Conservation (phyloP, 2,113 vertebrate genomes). For the Gyps fulvus region DNA sequence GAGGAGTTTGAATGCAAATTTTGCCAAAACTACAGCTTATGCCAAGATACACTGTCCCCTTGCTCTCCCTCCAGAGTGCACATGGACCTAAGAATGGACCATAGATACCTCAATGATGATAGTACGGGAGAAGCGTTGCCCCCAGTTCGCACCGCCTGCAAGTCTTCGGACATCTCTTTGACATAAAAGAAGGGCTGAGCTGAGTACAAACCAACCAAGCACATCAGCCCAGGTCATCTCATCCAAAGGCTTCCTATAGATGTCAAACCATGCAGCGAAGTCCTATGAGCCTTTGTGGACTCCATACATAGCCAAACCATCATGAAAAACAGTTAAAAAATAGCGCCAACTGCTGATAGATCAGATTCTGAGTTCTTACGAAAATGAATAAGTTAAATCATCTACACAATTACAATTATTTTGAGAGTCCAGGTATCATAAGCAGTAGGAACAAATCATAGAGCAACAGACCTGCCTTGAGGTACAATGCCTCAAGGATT, state of each 20-base stretch:
- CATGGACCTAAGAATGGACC: not conserved
- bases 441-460: not conserved
- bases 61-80: not conserved
- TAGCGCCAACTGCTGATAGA: not conserved
- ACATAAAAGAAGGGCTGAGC: not conserved
- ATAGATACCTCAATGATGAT: not conserved
- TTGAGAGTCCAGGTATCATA: not conserved
- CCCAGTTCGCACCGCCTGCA: too few species aligned
- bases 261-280: not conserved
- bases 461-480: not conserved
- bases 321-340: not conserved
- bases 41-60: not conserved
- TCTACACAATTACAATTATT: not conserved
- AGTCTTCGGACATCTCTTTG: not conserved
- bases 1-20: not conserved
- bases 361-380: not conserved
- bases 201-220: not conserved
- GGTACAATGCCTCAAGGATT: not conserved
- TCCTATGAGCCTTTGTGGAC: not conserved
- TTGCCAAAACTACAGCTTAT: not conserved
- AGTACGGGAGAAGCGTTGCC: not conserved
- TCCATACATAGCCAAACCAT: not conserved
- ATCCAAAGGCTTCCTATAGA: not conserved
- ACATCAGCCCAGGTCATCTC: not conserved
- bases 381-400: not conserved